phyloP scores from a whole-genome alignment of 35 echinoderm and acorn worm species.

The Apostichopus californicus region DNA sequence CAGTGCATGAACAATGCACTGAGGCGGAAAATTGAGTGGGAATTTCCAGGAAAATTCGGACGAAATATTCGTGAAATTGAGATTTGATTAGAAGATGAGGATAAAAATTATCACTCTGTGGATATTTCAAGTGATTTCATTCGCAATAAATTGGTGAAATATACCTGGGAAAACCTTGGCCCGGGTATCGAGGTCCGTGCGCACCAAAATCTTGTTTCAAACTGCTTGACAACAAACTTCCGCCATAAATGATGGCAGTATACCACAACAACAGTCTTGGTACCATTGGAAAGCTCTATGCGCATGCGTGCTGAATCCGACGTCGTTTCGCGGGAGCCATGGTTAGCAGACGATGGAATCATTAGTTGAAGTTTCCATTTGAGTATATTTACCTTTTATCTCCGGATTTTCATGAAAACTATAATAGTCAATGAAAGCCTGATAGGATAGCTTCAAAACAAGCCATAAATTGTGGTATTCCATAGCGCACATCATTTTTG shows the following conservation, averaged over 20 bases:
- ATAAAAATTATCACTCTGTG: too few species aligned
- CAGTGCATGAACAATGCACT: not conserved
- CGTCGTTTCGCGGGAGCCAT: conserved; percentile 12
- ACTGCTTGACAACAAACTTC: not conserved
- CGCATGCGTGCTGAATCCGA: conserved; percentile 14
- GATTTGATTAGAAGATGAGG: too few species aligned
- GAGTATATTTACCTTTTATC: not conserved
- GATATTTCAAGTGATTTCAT: too few species aligned
- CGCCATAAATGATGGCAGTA: conserved; percentile 24
- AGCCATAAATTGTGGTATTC: not conserved
- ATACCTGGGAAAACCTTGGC: conserved; percentile 7
- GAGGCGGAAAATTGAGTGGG: not conserved
- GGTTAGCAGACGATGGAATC: not conserved
- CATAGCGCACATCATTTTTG: conserved; percentile 14
- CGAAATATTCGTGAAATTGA: too few species aligned
- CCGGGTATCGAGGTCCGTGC: not conserved
- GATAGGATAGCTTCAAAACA: conserved; percentile 16
- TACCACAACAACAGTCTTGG: conserved; percentile 30
- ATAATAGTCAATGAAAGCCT: not conserved
- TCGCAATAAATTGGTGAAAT: not conserved
- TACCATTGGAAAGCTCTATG: conserved; percentile 34
- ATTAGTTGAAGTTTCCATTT: not conserved
- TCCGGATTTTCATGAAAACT: not conserved
- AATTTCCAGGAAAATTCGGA: not conserved
- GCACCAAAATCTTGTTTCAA: conserved; percentile 26